Evolutionary conservation across 2,797 vertebrate genomes (phyloP).

Genomic region (Diplodus sargus): DNA sequence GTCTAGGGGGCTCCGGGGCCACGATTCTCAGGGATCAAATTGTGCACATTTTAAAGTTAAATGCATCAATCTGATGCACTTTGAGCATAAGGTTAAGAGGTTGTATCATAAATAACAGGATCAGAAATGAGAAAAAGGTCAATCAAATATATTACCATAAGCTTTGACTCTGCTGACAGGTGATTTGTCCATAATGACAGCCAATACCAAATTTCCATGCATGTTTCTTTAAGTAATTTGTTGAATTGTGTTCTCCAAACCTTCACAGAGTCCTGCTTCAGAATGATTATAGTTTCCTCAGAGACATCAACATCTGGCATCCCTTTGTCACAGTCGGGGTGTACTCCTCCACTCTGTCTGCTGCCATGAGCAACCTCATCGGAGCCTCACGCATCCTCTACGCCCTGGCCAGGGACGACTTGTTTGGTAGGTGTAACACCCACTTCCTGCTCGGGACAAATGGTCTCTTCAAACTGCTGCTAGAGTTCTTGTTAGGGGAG

Average conservation of each 20-base stretch:
- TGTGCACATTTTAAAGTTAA: background rate
- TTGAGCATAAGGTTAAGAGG: too few relatives aligned
- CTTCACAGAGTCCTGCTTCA: slow-evolving; percentile 87
- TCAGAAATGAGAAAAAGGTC: too few relatives aligned
- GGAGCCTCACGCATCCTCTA: slow-evolving; percentile 93
- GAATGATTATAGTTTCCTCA: slow-evolving; percentile 90
- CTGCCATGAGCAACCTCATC: slow-evolving; percentile 93
- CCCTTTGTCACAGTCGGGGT: slow-evolving; percentile 90
- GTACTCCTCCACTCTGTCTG: slow-evolving; percentile 91
- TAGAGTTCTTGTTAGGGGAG: background rate
- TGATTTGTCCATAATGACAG: background rate
- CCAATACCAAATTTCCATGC: background rate
- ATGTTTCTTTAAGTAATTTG: background rate
- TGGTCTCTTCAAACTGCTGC: background rate
- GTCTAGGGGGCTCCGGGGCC: too few relatives aligned
- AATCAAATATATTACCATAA: too few relatives aligned
- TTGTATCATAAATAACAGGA: too few relatives aligned
- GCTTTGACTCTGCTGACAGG: too few relatives aligned
- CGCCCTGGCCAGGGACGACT: slow-evolving; percentile 89
- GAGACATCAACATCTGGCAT: slow-evolving; percentile 90
- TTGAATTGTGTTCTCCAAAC: background rate
- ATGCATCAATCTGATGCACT: too few relatives aligned
- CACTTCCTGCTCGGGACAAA: background rate
- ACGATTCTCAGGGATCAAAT: too few relatives aligned
- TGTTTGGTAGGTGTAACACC: slow-evolving; percentile 86